Evolutionary conservation across 2,888 invertebrate species (phyloP).

Genomic region (Mythimna pallens): DNA sequence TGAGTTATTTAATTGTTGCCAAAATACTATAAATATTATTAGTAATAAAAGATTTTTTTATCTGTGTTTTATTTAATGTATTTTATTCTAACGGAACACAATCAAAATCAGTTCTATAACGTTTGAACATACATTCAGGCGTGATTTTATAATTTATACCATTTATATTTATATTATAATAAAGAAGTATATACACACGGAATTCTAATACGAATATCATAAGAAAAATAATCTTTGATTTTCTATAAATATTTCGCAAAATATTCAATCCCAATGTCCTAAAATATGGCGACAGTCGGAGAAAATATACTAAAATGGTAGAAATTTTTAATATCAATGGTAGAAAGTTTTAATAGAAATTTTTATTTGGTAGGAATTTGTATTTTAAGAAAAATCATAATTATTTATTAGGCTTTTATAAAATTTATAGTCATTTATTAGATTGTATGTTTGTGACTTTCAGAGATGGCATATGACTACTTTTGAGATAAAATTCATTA

Average conservation of each 20-base stretch:
- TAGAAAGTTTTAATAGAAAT: too few relatives aligned
- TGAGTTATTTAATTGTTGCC: background rate
- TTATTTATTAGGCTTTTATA: background rate
- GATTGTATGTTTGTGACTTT: background rate
- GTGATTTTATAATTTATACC: slow-evolving; percentile 51
- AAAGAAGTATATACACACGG: slow-evolving; percentile 54
- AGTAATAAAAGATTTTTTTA: slow-evolving; percentile 41
- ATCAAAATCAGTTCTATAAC: slow-evolving; percentile 64
- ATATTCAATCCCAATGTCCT: slow-evolving; percentile 59
- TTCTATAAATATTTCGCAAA: slow-evolving; percentile 49
- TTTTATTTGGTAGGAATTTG: background rate
- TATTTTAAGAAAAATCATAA: background rate
- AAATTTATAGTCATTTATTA: background rate
- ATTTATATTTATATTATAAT: slow-evolving; percentile 41
- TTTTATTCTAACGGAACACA: slow-evolving; percentile 64
- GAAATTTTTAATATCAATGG: background rate
- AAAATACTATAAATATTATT: background rate
- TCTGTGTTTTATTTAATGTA: slow-evolving; percentile 42
- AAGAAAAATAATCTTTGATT: slow-evolving; percentile 62
- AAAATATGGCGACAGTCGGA: slow-evolving; percentile 47
- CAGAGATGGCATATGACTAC: background rate
- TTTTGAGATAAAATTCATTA: background rate
- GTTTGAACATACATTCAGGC: slow-evolving; percentile 65
- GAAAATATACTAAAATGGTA: slow-evolving; percentile 21
- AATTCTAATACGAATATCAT: slow-evolving; percentile 47